phyloP scores from a whole-genome alignment of 92 coral and sea anemone genomes.

The Phymanthus crucifer region DNA sequence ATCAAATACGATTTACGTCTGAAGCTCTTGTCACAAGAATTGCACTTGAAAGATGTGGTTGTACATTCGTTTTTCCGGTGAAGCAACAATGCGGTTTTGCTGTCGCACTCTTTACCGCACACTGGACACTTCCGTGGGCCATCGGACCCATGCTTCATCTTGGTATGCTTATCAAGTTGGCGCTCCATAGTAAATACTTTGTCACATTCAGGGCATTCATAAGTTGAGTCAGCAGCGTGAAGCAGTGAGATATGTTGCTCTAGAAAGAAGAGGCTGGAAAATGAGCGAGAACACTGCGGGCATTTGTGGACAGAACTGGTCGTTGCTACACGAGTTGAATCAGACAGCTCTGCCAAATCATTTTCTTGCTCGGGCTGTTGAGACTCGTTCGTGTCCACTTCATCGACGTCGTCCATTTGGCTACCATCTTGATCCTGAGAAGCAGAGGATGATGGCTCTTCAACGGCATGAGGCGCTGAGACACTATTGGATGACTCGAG shows the following conservation, averaged over 20 bases:
- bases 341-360: neutral
- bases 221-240: constrained; percentile 3
- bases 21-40: constrained; percentile 18
- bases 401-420: neutral
- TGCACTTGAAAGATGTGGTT: constrained; percentile 1
- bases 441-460: neutral
- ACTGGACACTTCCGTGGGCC: constrained; percentile 16
- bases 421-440: neutral
- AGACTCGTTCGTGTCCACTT: neutral
- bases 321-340: neutral
- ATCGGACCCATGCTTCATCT: neutral
- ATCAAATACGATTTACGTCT: constrained; percentile 4
- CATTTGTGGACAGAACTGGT: neutral
- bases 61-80: constrained; percentile 8
- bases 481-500: neutral
- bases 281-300: constrained; percentile 22
- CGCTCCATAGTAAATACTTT: constrained; percentile 5
- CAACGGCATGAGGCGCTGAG: neutral
- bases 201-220: neutral
- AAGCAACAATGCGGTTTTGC: neutral
- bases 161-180: constrained; percentile 16
- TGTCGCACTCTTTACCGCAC: constrained; percentile 29
- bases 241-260: constrained; percentile 15
- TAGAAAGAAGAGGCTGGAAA: constrained; percentile 1
- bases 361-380: neutral